Conservation (phyloP, 1,140 invertebrate genomes). For the Drosophila erecta region DNA sequence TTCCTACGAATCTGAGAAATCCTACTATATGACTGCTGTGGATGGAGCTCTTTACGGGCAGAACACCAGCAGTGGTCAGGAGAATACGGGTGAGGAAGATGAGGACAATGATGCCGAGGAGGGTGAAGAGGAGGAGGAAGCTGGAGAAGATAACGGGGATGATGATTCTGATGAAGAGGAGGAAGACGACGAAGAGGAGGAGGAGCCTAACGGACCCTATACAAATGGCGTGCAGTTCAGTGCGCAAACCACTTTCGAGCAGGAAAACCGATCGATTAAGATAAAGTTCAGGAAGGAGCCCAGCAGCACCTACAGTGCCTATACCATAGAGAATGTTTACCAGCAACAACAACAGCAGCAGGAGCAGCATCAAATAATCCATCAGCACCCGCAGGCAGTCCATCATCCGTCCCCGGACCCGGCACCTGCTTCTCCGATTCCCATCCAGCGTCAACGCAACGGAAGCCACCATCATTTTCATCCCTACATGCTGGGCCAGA, state of each 20-base stretch:
- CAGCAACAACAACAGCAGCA: constrained; percentile 62
- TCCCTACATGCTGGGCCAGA: constrained; percentile 74
- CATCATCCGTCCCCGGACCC: constrained; percentile 18
- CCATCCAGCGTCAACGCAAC: constrained; percentile 60
- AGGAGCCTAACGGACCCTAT: constrained; percentile 30
- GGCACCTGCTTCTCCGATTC: constrained; percentile 38
- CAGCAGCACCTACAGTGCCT: constrained; percentile 77
- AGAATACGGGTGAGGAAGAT: constrained; percentile 32
- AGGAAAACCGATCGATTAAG: constrained; percentile 80
- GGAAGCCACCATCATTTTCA: constrained; percentile 70
- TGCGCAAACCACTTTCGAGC: constrained; percentile 63
- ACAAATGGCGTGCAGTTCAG: constrained; percentile 65
- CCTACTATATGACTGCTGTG: constrained; percentile 69
- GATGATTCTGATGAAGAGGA: constrained; percentile 49
- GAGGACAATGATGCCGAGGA: constrained; percentile 36
- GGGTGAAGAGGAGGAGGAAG: constrained; percentile 30
- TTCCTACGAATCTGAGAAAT: constrained; percentile 54
- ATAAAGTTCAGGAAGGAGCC: constrained; percentile 81
- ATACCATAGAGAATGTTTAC: constrained; percentile 76
- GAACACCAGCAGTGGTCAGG: constrained; percentile 28
- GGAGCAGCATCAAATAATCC: constrained; percentile 15
- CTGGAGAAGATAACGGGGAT: constrained; percentile 35
- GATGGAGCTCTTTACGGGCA: constrained; percentile 52
- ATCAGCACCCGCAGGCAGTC: constrained; percentile 14
- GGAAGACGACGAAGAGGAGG: constrained; percentile 41